Evolutionary conservation across 2,797 vertebrate species (phyloP).

Genomic region (Sitta carolinensis): DNA sequence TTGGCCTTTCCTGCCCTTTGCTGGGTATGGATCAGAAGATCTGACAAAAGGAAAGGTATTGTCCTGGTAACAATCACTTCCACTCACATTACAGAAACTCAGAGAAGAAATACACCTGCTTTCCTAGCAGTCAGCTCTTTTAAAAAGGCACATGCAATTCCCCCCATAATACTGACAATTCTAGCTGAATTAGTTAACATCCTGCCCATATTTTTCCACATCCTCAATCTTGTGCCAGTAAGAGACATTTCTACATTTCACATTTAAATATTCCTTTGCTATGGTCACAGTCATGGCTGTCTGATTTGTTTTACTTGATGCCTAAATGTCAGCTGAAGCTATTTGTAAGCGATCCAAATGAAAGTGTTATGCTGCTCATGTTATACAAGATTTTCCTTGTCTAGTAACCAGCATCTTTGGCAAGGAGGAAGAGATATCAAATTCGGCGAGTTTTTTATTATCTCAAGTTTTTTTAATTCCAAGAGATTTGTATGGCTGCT

Average conservation of each 20-base stretch:
- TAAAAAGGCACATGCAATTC: not conserved
- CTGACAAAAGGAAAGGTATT: slow-evolving; percentile 33
- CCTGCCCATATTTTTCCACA: not conserved
- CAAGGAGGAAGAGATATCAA: not conserved
- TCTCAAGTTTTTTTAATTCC: not conserved
- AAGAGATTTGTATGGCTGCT: not conserved
- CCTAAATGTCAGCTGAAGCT: not conserved
- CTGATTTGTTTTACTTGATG: not conserved
- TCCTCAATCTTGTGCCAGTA: not conserved
- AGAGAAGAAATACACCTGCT: not conserved
- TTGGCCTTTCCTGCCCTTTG: not conserved
- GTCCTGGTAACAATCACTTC: slow-evolving; percentile 29
- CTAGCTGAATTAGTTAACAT: not conserved
- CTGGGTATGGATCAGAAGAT: not conserved
- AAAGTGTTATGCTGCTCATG: not conserved
- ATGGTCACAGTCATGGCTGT: not conserved
- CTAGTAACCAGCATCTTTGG: not conserved
- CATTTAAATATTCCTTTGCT: not conserved
- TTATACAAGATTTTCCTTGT: not conserved
- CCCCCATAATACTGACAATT: not conserved
- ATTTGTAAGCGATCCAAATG: not conserved
- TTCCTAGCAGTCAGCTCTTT: not conserved
- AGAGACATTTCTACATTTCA: not conserved
- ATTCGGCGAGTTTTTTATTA: not conserved
- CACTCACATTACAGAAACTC: slow-evolving; percentile 23